Evolutionary conservation across 1,140 invertebrate genomes (phyloP).

Genomic region (Aphaenogaster floridana): DNA sequence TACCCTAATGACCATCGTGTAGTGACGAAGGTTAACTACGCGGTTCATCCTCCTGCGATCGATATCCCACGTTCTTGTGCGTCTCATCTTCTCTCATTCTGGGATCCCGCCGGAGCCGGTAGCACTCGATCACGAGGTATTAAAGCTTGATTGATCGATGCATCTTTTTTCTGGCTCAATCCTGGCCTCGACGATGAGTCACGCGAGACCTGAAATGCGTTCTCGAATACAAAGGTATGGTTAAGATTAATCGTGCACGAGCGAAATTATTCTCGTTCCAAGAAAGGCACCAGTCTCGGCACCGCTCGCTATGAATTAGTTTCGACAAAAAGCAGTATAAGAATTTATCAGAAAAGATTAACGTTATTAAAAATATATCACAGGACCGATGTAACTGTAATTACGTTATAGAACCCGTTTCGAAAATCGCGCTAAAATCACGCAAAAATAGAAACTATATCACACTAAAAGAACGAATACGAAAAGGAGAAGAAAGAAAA

Average conservation of each 20-base stretch:
- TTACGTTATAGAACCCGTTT: neutral
- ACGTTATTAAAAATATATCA: neutral
- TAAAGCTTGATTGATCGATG: slow-evolving; percentile 63
- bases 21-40: slow-evolving; percentile 62
- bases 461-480: no score
- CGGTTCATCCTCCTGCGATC: slow-evolving; percentile 52
- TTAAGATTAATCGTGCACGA: slow-evolving; percentile 37
- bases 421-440: neutral
- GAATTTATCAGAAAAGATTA: neutral
- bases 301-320: neutral
- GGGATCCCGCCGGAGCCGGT: slow-evolving; percentile 45
- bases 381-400: neutral
- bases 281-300: neutral
- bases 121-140: slow-evolving; percentile 61
- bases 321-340: neutral
- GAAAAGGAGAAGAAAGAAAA: neutral
- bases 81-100: slow-evolving; percentile 27
- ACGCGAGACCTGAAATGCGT: slow-evolving; percentile 41
- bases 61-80: slow-evolving; percentile 62
- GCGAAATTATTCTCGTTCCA: slow-evolving; percentile 33
- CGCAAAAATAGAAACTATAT: neutral
- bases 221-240: slow-evolving; percentile 47
- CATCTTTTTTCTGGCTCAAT: slow-evolving; percentile 45
- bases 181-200: slow-evolving; percentile 38
- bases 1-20: slow-evolving; percentile 65